A percentile compares a stretch with the other conserved stretches of the same genome.
Conservation (phyloP, 2,113 vertebrate species). For the Brachyistius frenatus region DNA sequence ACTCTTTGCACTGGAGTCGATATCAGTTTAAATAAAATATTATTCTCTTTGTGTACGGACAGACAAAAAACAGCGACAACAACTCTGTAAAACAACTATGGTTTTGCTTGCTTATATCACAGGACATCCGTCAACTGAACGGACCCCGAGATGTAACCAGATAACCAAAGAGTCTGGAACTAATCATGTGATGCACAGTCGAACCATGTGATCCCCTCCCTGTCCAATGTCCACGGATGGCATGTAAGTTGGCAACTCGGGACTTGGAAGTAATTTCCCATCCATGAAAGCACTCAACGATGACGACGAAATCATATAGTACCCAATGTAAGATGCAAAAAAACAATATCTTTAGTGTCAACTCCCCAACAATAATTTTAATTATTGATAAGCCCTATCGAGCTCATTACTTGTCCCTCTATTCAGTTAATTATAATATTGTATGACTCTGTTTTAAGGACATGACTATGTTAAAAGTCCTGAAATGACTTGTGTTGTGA, state of each 20-base stretch:
- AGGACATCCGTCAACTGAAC: not conserved
- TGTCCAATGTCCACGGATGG: constrained; percentile 35
- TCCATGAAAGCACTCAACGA: not conserved
- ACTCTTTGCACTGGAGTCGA: not conserved
- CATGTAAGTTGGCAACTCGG: not conserved
- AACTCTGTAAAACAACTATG: not conserved
- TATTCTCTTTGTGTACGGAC: not conserved
- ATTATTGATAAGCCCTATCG: too few species aligned
- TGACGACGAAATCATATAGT: not conserved
- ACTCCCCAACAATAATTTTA: too few species aligned
- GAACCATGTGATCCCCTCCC: constrained; percentile 40
- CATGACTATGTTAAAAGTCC: too few species aligned
- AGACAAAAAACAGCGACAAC: not conserved
- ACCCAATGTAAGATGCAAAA: not conserved
- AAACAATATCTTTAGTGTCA: too few species aligned
- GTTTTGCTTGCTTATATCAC: not conserved
- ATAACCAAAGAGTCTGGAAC: constrained; percentile 9
- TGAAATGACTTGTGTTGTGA: too few species aligned
- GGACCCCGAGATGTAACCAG: constrained; percentile 10
- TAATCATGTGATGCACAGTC: constrained; percentile 33
- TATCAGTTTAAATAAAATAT: constrained; percentile 5
- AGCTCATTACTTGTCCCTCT: too few species aligned
- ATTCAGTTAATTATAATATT: too few species aligned
- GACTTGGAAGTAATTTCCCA: not conserved
- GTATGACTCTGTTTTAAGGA: too few species aligned